Conservation (phyloP, 2,113 vertebrate species). For the Sminthopsis crassicaudata region DNA sequence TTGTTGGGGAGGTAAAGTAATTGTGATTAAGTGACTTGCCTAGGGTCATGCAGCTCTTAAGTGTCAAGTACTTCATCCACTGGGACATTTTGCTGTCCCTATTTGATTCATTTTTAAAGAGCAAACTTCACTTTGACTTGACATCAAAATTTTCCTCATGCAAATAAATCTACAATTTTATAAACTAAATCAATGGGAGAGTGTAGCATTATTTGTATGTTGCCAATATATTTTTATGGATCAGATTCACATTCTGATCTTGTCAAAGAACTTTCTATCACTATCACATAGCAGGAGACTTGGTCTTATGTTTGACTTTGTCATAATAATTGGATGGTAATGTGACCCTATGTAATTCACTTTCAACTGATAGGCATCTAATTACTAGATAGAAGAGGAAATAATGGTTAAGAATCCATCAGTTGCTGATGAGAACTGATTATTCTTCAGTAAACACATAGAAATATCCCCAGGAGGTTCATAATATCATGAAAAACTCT, state of each 20-base stretch:
- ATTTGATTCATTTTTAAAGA: constrained; percentile 1
- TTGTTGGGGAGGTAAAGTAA: neutral
- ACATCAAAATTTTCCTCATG: constrained; percentile 14
- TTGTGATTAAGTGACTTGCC: too few species aligned
- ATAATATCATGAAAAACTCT: constrained; percentile 24
- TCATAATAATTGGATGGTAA: constrained; percentile 8
- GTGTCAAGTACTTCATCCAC: too few species aligned
- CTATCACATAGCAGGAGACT: neutral
- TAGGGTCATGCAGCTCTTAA: too few species aligned
- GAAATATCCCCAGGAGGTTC: constrained; percentile 32
- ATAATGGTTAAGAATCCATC: constrained; percentile 34
- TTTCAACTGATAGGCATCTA: constrained; percentile 48
- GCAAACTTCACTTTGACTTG: neutral
- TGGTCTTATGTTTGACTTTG: neutral
- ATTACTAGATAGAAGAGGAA: constrained; percentile 57
- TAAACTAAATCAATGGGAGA: constrained; percentile 22
- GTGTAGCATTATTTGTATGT: constrained; percentile 9
- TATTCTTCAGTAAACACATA: constrained; percentile 39
- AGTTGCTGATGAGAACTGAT: constrained; percentile 1
- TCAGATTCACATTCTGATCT: constrained; percentile 27
- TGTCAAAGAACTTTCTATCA: constrained; percentile 2
- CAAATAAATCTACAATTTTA: constrained; percentile 30
- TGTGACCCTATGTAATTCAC: constrained; percentile 24
- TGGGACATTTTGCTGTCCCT: too few species aligned
- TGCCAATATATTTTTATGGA: neutral